Conservation (phyloP, 37 sponge, comb jelly and placozoan genomes). For the Petrosia ficiformis region DNA sequence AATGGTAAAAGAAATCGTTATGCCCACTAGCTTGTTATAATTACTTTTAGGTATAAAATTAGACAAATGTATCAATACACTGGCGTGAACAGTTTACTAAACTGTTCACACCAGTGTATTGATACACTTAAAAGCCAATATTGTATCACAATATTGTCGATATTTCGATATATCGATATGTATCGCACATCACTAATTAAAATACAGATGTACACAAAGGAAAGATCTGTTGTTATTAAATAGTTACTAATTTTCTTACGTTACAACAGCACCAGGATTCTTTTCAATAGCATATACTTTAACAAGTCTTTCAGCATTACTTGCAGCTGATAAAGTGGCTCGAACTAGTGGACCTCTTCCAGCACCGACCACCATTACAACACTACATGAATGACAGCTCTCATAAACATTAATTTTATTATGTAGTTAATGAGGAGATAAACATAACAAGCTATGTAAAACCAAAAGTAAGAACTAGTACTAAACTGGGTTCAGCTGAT, state of each 20-base stretch:
- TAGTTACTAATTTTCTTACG: constrained; percentile 65
- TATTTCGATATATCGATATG: too few species aligned
- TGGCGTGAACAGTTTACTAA: too few species aligned
- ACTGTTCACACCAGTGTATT: background rate
- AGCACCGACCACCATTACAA: constrained; percentile 98
- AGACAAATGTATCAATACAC: background rate
- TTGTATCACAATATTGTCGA: too few species aligned
- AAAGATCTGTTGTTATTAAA: background rate
- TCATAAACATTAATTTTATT: background rate
- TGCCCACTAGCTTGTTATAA: too few species aligned
- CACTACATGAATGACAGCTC: constrained; percentile 46
- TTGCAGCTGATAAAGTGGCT: constrained; percentile 72
- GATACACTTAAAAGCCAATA: too few species aligned
- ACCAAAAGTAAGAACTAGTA: too few species aligned
- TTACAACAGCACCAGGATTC: constrained; percentile 94
- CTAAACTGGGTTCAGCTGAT: too few species aligned
- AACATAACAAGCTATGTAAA: background rate
- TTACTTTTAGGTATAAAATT: too few species aligned
- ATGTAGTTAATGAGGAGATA: background rate
- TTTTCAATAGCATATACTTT: constrained; percentile 95
- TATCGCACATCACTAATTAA: too few species aligned
- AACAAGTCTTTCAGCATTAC: constrained; percentile 34
- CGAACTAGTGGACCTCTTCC: constrained; percentile 94
- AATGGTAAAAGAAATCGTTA: too few species aligned
- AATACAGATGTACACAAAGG: background rate